Percentiles rank a stretch among this genome's conserved stretches.
These are phyloP conservation scores for Halcyon senegalensis DNA, from an alignment of 2,113 vertebrate genomes.

Conservation along the genomic window DNA sequence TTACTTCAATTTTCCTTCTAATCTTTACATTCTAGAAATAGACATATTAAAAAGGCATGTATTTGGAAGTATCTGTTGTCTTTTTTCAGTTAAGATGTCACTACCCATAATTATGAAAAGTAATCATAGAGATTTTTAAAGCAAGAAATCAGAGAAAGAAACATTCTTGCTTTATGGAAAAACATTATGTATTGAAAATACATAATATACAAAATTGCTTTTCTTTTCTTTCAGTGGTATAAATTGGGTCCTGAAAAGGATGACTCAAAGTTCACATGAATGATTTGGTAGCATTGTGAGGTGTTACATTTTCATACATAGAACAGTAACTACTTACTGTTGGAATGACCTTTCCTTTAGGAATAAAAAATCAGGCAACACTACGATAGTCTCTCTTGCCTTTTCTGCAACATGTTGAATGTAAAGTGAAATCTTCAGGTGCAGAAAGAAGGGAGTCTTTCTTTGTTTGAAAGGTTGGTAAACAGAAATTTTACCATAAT, in stretches of 20 bases:
- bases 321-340: not conserved
- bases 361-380: not conserved
- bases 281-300: not conserved
- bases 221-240: not conserved
- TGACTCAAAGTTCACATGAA: not conserved
- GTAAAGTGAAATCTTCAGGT: not conserved
- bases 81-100: not conserved
- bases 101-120: not conserved
- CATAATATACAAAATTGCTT: not conserved
- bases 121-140: not conserved
- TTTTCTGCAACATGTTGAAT: not conserved
- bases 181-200: not conserved
- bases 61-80: not conserved
- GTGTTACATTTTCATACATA: not conserved
- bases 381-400: not conserved
- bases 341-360: not conserved
- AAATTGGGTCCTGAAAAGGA: not conserved
- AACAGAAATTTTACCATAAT: not conserved
- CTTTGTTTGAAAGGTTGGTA: not conserved
- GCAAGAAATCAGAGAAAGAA: not conserved
- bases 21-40: not conserved
- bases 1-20: not conserved
- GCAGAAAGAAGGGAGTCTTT: not conserved
- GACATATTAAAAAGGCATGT: not conserved
- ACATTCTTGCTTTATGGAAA: not conserved